phyloP scores from a whole-genome alignment of 2,113 vertebrate species.

The Osmerus mordax region DNA sequence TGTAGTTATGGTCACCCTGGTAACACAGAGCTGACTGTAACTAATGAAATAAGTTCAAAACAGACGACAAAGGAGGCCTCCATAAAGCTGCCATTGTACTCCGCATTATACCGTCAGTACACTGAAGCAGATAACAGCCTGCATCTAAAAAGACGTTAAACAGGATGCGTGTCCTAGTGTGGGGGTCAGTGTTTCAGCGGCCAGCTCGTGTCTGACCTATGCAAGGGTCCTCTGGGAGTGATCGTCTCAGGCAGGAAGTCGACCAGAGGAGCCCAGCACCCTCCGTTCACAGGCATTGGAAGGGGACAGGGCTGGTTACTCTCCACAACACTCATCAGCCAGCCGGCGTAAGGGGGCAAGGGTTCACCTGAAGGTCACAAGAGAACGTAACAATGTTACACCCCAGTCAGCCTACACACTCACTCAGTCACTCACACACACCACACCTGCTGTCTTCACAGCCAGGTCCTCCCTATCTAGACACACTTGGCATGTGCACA shows the following conservation, averaged over 20 bases:
- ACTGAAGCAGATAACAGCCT: not conserved
- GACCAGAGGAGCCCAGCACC: slow-evolving; percentile 94
- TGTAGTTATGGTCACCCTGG: not conserved
- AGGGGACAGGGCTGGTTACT: slow-evolving; percentile 88
- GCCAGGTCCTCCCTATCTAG: not conserved
- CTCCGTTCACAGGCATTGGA: slow-evolving; percentile 93
- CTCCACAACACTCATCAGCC: slow-evolving; percentile 87
- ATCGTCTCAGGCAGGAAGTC: slow-evolving; percentile 95
- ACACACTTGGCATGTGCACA: not conserved
- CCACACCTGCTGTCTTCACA: not conserved
- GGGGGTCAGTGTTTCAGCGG: not conserved
- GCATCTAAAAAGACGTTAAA: too few relatives aligned
- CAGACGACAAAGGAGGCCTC: not conserved
- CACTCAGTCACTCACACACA: not conserved
- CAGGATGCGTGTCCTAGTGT: too few relatives aligned
- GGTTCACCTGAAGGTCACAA: slow-evolving; percentile 78
- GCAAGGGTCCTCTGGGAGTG: slow-evolving; percentile 88
- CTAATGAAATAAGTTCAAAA: not conserved
- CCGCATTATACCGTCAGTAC: not conserved
- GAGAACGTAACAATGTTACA: slow-evolving; percentile 5
- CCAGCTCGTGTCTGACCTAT: slow-evolving; percentile 74
- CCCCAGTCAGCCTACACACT: not conserved
- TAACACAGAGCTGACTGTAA: not conserved
- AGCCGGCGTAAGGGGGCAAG: slow-evolving; percentile 86
- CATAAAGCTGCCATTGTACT: not conserved